A percentile compares a stretch with the other conserved stretches of the same genome.
These are phyloP conservation scores for Neosilurus hyrtlii DNA, from an alignment of 2,797 vertebrate genomes.

Conservation along the genomic window DNA sequence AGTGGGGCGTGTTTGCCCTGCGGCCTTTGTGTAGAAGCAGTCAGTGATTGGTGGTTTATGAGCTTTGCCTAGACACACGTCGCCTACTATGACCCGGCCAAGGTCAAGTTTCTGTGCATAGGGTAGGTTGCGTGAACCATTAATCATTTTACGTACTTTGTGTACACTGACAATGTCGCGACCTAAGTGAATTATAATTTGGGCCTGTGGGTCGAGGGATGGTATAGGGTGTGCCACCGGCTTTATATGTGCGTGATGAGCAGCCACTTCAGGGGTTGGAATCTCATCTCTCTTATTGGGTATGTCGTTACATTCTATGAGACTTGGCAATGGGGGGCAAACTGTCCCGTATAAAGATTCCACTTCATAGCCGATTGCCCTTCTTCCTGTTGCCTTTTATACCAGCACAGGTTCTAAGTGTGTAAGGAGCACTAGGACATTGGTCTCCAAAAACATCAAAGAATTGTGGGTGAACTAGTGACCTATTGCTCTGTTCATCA, in stretches of 20 bases:
- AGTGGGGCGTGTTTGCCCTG: background rate
- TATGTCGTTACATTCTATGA: background rate
- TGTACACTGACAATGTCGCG: background rate
- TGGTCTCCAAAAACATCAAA: too few species aligned
- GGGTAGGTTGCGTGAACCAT: background rate
- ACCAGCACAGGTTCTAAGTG: too few species aligned
- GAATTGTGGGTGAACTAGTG: too few species aligned
- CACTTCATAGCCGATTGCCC: too few species aligned
- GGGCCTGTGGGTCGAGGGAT: too few species aligned
- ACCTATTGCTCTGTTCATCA: too few species aligned
- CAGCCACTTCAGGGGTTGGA: background rate
- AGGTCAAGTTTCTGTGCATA: conserved; percentile 4
- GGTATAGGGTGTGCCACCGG: background rate
- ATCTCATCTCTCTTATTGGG: background rate
- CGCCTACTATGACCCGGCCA: background rate
- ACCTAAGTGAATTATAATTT: background rate
- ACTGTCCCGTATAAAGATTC: too few species aligned
- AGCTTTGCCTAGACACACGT: background rate
- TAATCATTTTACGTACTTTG: background rate
- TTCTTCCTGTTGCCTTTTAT: too few species aligned
- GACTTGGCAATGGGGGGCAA: background rate
- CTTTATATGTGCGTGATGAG: background rate
- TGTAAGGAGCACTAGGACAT: too few species aligned
- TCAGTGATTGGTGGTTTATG: background rate
- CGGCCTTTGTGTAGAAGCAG: background rate